Evolutionary conservation across 1,140 invertebrate genomes (phyloP).

Genomic region (Zaprionus gabonicus): DNA sequence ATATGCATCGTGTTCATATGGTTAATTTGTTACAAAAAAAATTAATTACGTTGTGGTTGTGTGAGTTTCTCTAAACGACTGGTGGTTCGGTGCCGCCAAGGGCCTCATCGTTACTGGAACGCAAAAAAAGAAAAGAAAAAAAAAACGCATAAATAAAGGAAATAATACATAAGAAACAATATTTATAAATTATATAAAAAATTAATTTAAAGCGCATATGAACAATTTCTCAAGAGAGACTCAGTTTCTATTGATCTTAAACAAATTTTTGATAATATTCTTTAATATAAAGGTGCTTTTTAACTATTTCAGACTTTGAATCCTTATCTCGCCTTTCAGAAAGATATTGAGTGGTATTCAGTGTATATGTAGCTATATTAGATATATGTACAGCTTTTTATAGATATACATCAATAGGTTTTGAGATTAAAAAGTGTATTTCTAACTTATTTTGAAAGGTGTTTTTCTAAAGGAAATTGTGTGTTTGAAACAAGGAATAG

Average conservation of each 20-base stretch:
- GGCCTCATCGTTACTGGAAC: slow-evolving; percentile 61
- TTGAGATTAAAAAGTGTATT: neutral
- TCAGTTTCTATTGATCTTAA: neutral
- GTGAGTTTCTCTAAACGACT: slow-evolving; percentile 66
- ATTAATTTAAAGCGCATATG: neutral
- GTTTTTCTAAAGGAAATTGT: neutral
- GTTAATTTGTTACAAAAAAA: slow-evolving; percentile 61
- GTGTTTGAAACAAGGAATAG: no score
- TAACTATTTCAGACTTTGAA: slow-evolving; percentile 63
- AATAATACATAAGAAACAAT: slow-evolving; percentile 8
- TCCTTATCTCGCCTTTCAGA: slow-evolving; percentile 25
- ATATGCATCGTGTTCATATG: slow-evolving; percentile 36
- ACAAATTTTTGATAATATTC: no score
- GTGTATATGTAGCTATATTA: slow-evolving; percentile 7
- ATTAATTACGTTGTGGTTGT: slow-evolving; percentile 54
- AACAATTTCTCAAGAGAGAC: neutral
- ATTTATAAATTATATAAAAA: neutral
- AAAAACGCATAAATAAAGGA: slow-evolving; percentile 23
- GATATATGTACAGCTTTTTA: neutral
- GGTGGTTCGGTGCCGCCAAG: slow-evolving; percentile 75
- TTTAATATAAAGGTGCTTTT: slow-evolving; percentile 12
- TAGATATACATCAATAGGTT: neutral
- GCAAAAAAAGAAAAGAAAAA: slow-evolving; percentile 27
- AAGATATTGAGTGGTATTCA: slow-evolving; percentile 24
- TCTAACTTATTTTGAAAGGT: neutral